phyloP scores from a whole-genome alignment of 2,888 invertebrate species.

The Oligia fasciuncula region DNA sequence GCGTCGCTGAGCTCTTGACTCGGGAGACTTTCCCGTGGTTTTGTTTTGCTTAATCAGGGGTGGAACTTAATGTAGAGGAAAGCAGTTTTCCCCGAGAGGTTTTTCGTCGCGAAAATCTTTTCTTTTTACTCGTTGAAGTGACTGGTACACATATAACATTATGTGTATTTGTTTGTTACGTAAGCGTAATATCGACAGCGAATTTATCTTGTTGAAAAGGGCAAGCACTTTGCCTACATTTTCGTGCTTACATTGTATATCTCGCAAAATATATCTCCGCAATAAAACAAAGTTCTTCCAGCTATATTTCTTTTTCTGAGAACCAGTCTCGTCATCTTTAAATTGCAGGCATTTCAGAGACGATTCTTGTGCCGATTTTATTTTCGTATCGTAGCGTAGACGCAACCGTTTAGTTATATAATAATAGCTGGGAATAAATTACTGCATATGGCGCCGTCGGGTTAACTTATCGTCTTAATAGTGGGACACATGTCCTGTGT shows the following conservation, averaged over 20 bases:
- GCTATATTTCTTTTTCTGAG: slow-evolving; percentile 50
- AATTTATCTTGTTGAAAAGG: slow-evolving; percentile 61
- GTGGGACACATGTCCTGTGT: slow-evolving; percentile 74
- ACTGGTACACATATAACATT: slow-evolving; percentile 32
- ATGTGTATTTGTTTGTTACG: slow-evolving; percentile 37
- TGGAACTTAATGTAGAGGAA: slow-evolving; percentile 51
- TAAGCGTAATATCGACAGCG: slow-evolving; percentile 45
- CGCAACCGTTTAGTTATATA: slow-evolving; percentile 55
- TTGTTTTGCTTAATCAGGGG: slow-evolving; percentile 51
- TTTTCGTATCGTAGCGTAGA: slow-evolving; percentile 56
- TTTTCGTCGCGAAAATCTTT: slow-evolving; percentile 37
- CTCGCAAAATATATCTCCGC: slow-evolving; percentile 45
- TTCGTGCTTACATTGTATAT: slow-evolving; percentile 40
- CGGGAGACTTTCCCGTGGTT: slow-evolving; percentile 36
- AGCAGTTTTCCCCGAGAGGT: slow-evolving; percentile 30
- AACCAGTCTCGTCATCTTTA: slow-evolving; percentile 58
- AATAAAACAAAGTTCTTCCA: slow-evolving; percentile 56
- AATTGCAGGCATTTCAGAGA: slow-evolving; percentile 62
- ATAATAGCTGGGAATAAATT: slow-evolving; percentile 66
- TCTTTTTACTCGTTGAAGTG: slow-evolving; percentile 31
- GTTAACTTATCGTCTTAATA: slow-evolving; percentile 77
- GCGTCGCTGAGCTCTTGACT: slow-evolving; percentile 33
- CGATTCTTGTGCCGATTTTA: slow-evolving; percentile 62
- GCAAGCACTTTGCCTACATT: slow-evolving; percentile 50
- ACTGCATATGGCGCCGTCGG: slow-evolving; percentile 75